phyloP scores from a whole-genome alignment of 2,888 invertebrate species.

The Bruchidius siliquastri region DNA sequence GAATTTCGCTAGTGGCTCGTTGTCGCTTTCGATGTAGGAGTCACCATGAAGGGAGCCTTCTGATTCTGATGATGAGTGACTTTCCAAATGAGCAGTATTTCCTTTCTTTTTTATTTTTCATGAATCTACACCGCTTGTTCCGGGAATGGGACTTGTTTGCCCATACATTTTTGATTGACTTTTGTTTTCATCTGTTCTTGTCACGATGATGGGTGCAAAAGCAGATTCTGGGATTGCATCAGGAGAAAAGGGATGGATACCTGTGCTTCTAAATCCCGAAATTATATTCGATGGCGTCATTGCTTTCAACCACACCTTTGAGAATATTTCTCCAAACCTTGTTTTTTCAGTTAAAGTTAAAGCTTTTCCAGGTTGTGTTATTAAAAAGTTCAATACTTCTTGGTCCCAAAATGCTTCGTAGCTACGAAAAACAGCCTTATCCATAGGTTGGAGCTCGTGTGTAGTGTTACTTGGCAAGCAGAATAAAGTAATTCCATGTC shows the following conservation, averaged over 20 bases:
- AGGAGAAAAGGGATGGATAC: slow-evolving; percentile 31
- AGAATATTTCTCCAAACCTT: slow-evolving; percentile 28
- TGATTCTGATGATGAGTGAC: too few species aligned
- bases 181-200: too few species aligned
- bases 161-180: slow-evolving; percentile 6
- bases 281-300: slow-evolving; percentile 18
- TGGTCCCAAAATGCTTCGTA: not conserved
- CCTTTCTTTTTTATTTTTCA: slow-evolving; percentile 9
- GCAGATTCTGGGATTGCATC: slow-evolving; percentile 16
- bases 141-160: slow-evolving; percentile 5
- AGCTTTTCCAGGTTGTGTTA: slow-evolving; percentile 22
- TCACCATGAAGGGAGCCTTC: too few species aligned
- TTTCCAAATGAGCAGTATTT: too few species aligned
- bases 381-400: slow-evolving; percentile 7
- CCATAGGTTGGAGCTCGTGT: slow-evolving; percentile 11
- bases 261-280: slow-evolving; percentile 28
- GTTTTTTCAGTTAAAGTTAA: slow-evolving; percentile 32
- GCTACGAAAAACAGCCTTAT: slow-evolving; percentile 10
- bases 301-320: slow-evolving; percentile 28
- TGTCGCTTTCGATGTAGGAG: slow-evolving; percentile 2
- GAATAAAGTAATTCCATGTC: slow-evolving; percentile 11
- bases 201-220: slow-evolving; percentile 19
- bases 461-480: slow-evolving; percentile 3
- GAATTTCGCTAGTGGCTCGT: too few species aligned
- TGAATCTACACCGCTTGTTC: slow-evolving; percentile 6